A percentile compares a stretch with the other conserved stretches of the same genome.
These are phyloP conservation scores for Choloepus hoffmanni DNA, from an alignment of 2,113 vertebrate genomes.

Conservation along the genomic window DNA sequence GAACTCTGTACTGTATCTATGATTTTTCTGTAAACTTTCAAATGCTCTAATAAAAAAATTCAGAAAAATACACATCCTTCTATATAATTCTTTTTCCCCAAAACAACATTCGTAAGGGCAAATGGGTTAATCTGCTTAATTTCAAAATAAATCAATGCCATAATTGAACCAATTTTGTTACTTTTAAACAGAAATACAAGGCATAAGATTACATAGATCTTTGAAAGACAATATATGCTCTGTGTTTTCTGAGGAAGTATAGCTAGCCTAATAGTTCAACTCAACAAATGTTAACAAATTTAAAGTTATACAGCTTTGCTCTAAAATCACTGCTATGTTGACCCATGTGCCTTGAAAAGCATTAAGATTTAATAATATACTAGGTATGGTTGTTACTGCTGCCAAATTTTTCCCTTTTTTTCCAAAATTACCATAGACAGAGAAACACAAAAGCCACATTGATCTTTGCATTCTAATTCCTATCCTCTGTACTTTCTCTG, in stretches of 20 bases:
- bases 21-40: too few species aligned
- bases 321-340: neutral
- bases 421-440: neutral
- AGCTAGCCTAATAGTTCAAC: neutral
- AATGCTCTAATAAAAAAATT: too few species aligned
- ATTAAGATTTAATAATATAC: neutral
- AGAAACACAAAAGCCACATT: neutral
- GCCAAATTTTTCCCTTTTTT: neutral
- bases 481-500: neutral
- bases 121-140: neutral
- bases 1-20: too few species aligned
- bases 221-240: neutral
- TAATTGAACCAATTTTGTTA: neutral
- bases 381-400: neutral
- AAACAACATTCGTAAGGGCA: neutral
- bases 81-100: neutral
- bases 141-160: conserved; percentile 30
- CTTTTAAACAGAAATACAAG: neutral
- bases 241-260: neutral
- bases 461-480: neutral
- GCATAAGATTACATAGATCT: neutral
- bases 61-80: neutral
- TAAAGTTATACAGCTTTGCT: neutral
- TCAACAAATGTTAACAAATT: neutral
- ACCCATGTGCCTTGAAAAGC: neutral